Conservation (phyloP, 2,113 vertebrate species). For the Ptilonorhynchus violaceus region DNA sequence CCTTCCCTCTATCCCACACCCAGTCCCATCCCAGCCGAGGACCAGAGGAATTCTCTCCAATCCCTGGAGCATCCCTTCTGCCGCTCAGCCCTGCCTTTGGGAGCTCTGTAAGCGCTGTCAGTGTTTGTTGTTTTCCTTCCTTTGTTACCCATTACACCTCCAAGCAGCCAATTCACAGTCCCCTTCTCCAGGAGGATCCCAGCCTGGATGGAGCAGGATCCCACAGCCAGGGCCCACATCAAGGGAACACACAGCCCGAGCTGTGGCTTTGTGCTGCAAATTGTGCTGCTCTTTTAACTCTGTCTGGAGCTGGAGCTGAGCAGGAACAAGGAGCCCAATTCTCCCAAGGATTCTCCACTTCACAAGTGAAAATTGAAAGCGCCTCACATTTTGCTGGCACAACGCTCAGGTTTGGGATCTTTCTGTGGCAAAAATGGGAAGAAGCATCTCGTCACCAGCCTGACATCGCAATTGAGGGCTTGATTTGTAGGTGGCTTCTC, state of each 20-base stretch:
- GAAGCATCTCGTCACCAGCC: fast-evolving
- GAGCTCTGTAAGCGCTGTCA: neutral
- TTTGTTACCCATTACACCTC: neutral
- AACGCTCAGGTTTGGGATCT: fast-evolving
- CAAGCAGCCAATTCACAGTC: neutral
- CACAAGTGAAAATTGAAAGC: fast-evolving
- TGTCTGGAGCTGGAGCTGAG: neutral
- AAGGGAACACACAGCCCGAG: neutral
- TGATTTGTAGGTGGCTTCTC: neutral
- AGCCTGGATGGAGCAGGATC: neutral
- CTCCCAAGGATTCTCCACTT: neutral
- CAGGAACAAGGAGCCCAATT: neutral
- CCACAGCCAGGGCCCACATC: neutral
- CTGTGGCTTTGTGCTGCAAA: neutral
- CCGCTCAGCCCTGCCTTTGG: neutral
- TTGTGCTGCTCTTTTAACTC: neutral
- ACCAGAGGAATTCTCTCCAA: fast-evolving
- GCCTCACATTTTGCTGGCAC: fast-evolving
- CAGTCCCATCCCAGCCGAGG: neutral
- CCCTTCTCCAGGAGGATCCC: neutral
- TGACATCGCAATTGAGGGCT: neutral
- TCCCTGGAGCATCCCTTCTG: neutral
- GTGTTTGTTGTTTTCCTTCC: neutral
- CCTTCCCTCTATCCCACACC: neutral
- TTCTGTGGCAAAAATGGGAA: neutral